Conservation (phyloP, 2,888 invertebrate genomes). For the Hypena proboscidalis region DNA sequence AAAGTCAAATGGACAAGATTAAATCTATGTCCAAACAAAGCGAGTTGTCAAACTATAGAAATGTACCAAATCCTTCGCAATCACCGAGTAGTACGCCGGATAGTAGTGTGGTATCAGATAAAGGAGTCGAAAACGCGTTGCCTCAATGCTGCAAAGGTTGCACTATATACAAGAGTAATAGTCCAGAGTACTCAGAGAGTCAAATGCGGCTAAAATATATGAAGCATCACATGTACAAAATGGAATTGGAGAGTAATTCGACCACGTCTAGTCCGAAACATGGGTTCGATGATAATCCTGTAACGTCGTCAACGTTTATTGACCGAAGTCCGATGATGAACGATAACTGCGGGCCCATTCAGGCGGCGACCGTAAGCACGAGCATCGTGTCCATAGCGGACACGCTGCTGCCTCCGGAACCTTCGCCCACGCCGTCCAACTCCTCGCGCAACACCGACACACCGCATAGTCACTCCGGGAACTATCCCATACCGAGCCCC, state of each 20-base stretch:
- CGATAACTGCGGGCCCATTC: slow-evolving; percentile 90
- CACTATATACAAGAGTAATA: slow-evolving; percentile 70
- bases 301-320: slow-evolving; percentile 88
- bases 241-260: slow-evolving; percentile 78
- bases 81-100: slow-evolving; percentile 79
- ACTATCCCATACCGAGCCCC: slow-evolving; percentile 78
- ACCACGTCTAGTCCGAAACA: slow-evolving; percentile 84
- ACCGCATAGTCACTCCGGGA: slow-evolving; percentile 72
- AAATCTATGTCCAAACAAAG: slow-evolving; percentile 56
- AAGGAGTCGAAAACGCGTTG: slow-evolving; percentile 56
- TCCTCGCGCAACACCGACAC: slow-evolving; percentile 82
- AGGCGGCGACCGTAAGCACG: slow-evolving; percentile 93
- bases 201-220: slow-evolving; percentile 70
- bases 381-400: slow-evolving; percentile 91
- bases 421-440: slow-evolving; percentile 86
- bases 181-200: slow-evolving; percentile 68
- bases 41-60: slow-evolving; percentile 65
- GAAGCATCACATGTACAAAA: slow-evolving; percentile 72
- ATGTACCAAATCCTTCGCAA: slow-evolving; percentile 69
- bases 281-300: slow-evolving; percentile 85
- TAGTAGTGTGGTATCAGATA: slow-evolving; percentile 76
- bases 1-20: slow-evolving; percentile 62
- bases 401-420: slow-evolving; percentile 79
- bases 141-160: slow-evolving; percentile 84
- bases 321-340: slow-evolving; percentile 85